Evolutionary conservation across 2,113 vertebrate species (phyloP).

Genomic region (Planiliza haematocheilus): DNA sequence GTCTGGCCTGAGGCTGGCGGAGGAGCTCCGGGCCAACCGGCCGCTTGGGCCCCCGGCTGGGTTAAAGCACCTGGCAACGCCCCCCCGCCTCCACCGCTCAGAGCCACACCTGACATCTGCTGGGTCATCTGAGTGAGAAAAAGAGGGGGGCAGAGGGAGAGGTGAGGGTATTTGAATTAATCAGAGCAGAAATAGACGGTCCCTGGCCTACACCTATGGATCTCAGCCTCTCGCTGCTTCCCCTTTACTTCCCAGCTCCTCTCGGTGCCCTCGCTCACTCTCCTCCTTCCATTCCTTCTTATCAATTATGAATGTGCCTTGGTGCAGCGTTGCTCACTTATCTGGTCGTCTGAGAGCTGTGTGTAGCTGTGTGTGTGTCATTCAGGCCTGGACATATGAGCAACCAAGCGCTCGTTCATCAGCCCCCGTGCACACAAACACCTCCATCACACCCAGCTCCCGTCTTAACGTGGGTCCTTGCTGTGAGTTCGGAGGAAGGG

Average conservation of each 20-base stretch:
- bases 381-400: background rate
- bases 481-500: too few species aligned
- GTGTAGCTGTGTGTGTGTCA: background rate
- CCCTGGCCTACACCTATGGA: background rate
- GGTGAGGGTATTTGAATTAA: background rate
- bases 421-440: too few species aligned
- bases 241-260: background rate
- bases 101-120: slow-evolving; percentile 92
- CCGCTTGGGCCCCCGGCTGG: slow-evolving; percentile 86
- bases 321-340: slow-evolving; percentile 61
- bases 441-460: too few species aligned
- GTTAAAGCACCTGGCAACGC: slow-evolving; percentile 77
- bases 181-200: slow-evolving; percentile 19
- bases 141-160: background rate
- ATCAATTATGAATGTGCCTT: slow-evolving; percentile 72
- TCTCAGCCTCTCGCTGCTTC: too few species aligned
- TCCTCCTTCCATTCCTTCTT: slow-evolving; percentile 39
- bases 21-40: slow-evolving; percentile 84
- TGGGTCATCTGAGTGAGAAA: slow-evolving; percentile 90
- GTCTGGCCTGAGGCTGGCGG: slow-evolving; percentile 90
- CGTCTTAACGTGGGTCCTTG: too few species aligned
- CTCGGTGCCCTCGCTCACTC: background rate
- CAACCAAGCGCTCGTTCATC: too few species aligned
- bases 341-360: slow-evolving; percentile 61
- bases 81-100: slow-evolving; percentile 80